These are phyloP conservation scores for Colossoma macropomum DNA, from an alignment of 2,113 vertebrate genomes.

Conservation along the genomic window DNA sequence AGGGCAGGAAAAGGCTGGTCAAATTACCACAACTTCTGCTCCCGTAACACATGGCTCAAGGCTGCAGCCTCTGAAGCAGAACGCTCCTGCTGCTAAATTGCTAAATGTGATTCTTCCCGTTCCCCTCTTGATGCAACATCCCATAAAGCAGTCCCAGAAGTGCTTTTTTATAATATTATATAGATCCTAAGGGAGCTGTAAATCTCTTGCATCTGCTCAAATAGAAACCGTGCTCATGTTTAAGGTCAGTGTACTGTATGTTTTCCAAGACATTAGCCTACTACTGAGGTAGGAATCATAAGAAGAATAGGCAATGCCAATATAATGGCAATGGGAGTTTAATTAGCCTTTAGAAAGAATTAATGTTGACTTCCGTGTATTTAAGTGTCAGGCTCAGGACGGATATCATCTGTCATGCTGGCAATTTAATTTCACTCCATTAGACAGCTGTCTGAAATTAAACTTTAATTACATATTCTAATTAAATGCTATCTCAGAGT, in stretches of 20 bases:
- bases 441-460: constrained; percentile 15
- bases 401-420: constrained; percentile 9
- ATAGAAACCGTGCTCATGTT: neutral
- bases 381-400: neutral
- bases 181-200: neutral
- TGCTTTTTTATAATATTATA: neutral
- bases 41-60: neutral
- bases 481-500: constrained; percentile 36
- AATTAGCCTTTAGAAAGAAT: constrained; percentile 36
- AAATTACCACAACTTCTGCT: constrained; percentile 22
- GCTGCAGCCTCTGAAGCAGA: neutral
- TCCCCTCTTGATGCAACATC: neutral
- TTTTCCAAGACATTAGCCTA: neutral
- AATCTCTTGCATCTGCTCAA: constrained; percentile 12
- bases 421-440: constrained; percentile 30
- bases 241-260: neutral
- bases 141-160: neutral
- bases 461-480: constrained; percentile 27
- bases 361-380: neutral
- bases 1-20: constrained; percentile 24
- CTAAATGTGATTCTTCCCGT: neutral
- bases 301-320: neutral
- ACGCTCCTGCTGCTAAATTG: neutral
- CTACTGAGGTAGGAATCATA: neutral
- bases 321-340: neutral